Conservation (phyloP, 2,888 invertebrate genomes). For the Notodonta dromedarius region DNA sequence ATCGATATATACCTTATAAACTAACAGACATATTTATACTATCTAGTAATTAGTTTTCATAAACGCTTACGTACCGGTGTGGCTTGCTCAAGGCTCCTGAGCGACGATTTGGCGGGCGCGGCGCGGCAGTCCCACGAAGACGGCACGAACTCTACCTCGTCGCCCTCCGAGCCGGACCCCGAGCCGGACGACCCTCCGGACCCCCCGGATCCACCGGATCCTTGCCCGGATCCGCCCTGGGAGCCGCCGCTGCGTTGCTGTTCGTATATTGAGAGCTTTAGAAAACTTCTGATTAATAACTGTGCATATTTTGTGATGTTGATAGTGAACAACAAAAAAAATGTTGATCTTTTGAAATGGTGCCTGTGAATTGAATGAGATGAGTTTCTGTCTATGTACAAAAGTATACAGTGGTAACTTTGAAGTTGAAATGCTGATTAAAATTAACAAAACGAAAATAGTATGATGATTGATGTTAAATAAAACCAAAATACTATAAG, state of each 20-base stretch:
- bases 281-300: neutral
- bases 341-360: neutral
- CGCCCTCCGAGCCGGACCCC: constrained; percentile 82
- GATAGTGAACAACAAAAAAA: neutral
- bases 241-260: constrained; percentile 60
- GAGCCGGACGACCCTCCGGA: constrained; percentile 55
- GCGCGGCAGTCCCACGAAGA: constrained; percentile 93
- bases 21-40: neutral
- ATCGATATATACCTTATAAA: neutral
- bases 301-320: neutral
- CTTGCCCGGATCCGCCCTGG: constrained; percentile 23
- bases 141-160: constrained; percentile 90
- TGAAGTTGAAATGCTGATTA: neutral
- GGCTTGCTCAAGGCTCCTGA: constrained; percentile 73
- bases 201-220: constrained; percentile 40
- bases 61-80: constrained; percentile 49
- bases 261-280: neutral
- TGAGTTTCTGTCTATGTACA: neutral
- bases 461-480: neutral
- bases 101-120: constrained; percentile 89
- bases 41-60: neutral
- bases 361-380: neutral
- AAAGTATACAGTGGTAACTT: no score
- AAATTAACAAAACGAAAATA: neutral
- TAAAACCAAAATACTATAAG: neutral